phyloP scores from a whole-genome alignment of 2,797 vertebrate genomes.

The Dallia pectoralis region DNA sequence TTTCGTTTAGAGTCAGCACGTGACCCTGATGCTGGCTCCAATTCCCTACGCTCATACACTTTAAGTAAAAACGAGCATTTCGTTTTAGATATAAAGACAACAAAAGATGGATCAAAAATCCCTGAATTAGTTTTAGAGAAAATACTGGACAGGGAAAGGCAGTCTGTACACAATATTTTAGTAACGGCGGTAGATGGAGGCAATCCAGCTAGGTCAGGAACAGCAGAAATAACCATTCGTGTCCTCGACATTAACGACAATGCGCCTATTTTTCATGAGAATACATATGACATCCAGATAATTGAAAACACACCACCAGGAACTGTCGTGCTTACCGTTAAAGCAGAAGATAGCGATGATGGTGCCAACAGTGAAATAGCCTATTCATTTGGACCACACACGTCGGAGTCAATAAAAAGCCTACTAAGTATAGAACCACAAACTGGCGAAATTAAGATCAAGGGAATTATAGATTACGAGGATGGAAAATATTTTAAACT shows the following conservation, averaged over 20 bases:
- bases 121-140: conserved; percentile 69
- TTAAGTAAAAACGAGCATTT: conserved; percentile 46
- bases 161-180: conserved; percentile 53
- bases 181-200: conserved; percentile 73
- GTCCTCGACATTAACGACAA: conserved; percentile 64
- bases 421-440: conserved; percentile 46
- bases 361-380: conserved; percentile 59
- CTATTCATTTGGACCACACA: conserved; percentile 47
- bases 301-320: conserved; percentile 3
- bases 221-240: conserved; percentile 16
- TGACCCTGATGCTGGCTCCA: conserved; percentile 51
- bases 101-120: conserved; percentile 49
- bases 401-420: conserved; percentile 29
- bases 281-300: conserved; percentile 9
- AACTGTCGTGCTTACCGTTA: conserved; percentile 37
- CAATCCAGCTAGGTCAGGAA: conserved; percentile 41
- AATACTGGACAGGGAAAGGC: conserved; percentile 66
- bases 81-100: conserved; percentile 43
- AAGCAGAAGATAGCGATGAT: conserved; percentile 65
- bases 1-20: conserved; percentile 45
- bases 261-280: conserved; percentile 25
- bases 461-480: conserved; percentile 1
- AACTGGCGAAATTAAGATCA: conserved; percentile 43
- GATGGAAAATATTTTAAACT: conserved; percentile 48
- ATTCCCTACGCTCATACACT: conserved; percentile 40